Conservation (phyloP, 1,140 invertebrate species). For the Drosophila pachea region DNA sequence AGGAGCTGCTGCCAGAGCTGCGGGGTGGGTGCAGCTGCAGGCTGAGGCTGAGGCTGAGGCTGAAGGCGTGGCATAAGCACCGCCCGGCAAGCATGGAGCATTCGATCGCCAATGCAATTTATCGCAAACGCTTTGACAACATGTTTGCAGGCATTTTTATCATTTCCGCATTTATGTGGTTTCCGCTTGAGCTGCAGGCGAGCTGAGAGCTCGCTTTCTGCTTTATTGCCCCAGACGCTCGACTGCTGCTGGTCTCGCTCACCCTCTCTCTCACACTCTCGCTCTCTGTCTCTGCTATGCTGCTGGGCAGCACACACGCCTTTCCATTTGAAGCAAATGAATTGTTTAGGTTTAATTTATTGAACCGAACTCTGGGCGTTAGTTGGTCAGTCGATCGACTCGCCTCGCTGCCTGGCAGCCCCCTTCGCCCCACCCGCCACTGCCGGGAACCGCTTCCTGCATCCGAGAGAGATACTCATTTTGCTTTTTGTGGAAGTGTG, state of each 20-base stretch:
- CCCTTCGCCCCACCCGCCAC: conserved; percentile 8
- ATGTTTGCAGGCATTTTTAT: conserved; percentile 75
- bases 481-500: background rate
- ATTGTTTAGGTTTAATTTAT: conserved; percentile 74
- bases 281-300: conserved; percentile 15
- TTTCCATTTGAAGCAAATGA: conserved; percentile 49
- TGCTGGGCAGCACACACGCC: conserved; percentile 33
- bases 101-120: conserved; percentile 65
- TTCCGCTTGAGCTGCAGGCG: conserved; percentile 70
- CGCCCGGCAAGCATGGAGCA: background rate
- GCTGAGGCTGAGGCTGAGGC: background rate
- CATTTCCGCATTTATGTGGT: conserved; percentile 77
- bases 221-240: conserved; percentile 54
- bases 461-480: conserved; percentile 1
- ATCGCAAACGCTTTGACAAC: conserved; percentile 70
- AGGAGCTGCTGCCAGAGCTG: background rate
- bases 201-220: conserved; percentile 71
- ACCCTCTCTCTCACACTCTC: background rate
- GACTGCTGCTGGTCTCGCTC: background rate
- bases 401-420: conserved; percentile 1
- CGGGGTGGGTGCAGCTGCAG: background rate
- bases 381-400: conserved; percentile 24
- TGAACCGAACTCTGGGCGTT: conserved; percentile 48
- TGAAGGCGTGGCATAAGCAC: no score
- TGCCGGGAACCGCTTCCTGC: conserved; percentile 8